These are phyloP conservation scores for Apamea anceps DNA, from an alignment of 2,888 invertebrate genomes.

Conservation along the genomic window DNA sequence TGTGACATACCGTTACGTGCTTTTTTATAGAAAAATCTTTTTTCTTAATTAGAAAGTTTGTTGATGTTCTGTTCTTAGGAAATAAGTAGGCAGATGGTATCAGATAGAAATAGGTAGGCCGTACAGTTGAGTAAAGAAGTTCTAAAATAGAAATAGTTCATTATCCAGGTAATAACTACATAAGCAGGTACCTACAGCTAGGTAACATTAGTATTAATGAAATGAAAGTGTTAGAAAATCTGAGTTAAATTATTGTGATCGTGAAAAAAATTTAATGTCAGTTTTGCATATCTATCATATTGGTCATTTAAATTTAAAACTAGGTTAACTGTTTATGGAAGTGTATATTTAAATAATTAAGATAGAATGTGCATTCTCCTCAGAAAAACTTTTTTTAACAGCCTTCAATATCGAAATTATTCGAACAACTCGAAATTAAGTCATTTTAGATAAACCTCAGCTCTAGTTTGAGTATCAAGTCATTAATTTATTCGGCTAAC, in stretches of 20 bases:
- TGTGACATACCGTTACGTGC: conserved; percentile 63
- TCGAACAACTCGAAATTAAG: conserved; percentile 20
- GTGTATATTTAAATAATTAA: background rate
- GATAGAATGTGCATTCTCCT: background rate
- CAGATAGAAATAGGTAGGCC: background rate
- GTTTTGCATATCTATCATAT: background rate
- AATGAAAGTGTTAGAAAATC: background rate
- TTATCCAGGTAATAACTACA: background rate
- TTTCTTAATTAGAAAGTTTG: conserved; percentile 58
- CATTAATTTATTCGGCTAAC: conserved; percentile 26
- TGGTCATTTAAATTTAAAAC: background rate
- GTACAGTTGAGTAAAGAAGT: conserved; percentile 11
- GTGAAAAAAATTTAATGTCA: background rate
- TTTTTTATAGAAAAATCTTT: conserved; percentile 60
- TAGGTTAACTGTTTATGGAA: background rate
- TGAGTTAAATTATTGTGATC: background rate
- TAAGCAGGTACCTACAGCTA: background rate
- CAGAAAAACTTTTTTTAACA: background rate
- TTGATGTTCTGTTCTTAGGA: conserved; percentile 34
- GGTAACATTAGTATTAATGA: background rate
- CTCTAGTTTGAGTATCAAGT: conserved; percentile 29
- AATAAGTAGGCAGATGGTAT: conserved; percentile 8
- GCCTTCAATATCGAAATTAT: conserved; percentile 32
- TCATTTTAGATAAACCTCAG: conserved; percentile 51
- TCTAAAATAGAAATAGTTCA: background rate